phyloP scores from a whole-genome alignment of 2,888 invertebrate species.

The Drosophila peninsularis region DNA sequence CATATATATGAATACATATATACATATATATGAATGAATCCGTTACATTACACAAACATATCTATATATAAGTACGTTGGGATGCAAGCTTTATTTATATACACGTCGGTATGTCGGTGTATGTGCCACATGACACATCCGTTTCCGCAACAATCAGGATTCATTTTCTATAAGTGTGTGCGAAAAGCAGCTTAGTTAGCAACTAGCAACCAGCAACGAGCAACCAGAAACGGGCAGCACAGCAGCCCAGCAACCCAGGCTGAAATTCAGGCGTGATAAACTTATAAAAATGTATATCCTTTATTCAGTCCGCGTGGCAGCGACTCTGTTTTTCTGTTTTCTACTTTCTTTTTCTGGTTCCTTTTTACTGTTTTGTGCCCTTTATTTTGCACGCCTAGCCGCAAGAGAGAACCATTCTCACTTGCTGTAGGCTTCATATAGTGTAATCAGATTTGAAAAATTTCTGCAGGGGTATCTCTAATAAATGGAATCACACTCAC shows the following conservation, averaged over 20 bases:
- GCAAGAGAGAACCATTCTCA: not conserved
- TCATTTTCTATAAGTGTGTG: conserved; percentile 28
- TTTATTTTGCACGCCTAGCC: not conserved
- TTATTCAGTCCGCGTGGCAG: not conserved
- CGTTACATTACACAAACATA: not conserved
- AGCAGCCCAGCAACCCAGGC: not conserved
- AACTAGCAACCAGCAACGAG: not conserved
- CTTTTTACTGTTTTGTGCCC: not conserved
- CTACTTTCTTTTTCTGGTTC: too few relatives aligned
- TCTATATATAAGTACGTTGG: not conserved
- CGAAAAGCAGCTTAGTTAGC: conserved; percentile 1
- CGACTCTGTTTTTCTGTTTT: not conserved
- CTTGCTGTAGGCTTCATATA: not conserved
- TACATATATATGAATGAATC: not conserved
- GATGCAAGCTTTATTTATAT: conserved; percentile 4
- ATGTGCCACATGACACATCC: conserved; percentile 54
- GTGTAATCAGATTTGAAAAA: conserved; percentile 5
- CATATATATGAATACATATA: not conserved
- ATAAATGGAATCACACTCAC: conserved; percentile 9
- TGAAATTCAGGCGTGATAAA: conserved; percentile 3
- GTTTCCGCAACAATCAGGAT: conserved; percentile 64
- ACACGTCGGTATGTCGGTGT: conserved; percentile 15
- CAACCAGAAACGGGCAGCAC: too few relatives aligned
- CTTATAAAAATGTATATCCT: not conserved
- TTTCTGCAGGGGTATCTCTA: conserved; percentile 7